These are phyloP conservation scores for Phengaris arion DNA, from an alignment of 2,888 invertebrate genomes.

Conservation along the genomic window DNA sequence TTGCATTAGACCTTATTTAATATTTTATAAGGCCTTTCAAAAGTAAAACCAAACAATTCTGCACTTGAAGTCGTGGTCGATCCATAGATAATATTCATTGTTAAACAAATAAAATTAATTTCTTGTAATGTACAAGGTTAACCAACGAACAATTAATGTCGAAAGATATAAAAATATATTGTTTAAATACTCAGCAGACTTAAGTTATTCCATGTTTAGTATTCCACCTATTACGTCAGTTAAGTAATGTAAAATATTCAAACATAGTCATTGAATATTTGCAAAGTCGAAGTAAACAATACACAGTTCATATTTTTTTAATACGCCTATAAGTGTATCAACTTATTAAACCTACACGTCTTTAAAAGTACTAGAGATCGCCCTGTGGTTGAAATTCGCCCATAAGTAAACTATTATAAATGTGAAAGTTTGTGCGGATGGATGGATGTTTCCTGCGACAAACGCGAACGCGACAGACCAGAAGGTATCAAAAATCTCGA, in stretches of 20 bases:
- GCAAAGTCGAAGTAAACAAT: slow-evolving; percentile 4
- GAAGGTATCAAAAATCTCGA: too few relatives aligned
- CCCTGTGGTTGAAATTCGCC: too few relatives aligned
- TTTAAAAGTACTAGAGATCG: too few relatives aligned
- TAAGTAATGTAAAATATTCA: slow-evolving; percentile 9
- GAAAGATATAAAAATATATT: slow-evolving; percentile 10
- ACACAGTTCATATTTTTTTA: background rate
- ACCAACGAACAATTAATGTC: background rate
- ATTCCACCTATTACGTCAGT: slow-evolving; percentile 1
- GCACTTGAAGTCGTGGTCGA: slow-evolving; percentile 17
- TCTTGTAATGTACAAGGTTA: slow-evolving; percentile 14
- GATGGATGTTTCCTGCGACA: too few relatives aligned
- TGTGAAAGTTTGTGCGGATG: too few relatives aligned
- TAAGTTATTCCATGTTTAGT: background rate
- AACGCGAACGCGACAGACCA: too few relatives aligned
- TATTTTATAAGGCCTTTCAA: background rate
- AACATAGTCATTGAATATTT: background rate
- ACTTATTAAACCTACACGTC: too few relatives aligned
- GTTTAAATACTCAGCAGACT: background rate
- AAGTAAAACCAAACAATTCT: background rate
- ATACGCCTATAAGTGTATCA: background rate
- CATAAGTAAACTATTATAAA: too few relatives aligned
- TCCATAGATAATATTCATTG: slow-evolving; percentile 17
- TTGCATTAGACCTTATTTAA: too few relatives aligned
- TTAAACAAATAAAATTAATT: slow-evolving; percentile 7